These are phyloP conservation scores for Microtus oregoni DNA, from an alignment of 2,113 vertebrate species.

Conservation along the genomic window DNA sequence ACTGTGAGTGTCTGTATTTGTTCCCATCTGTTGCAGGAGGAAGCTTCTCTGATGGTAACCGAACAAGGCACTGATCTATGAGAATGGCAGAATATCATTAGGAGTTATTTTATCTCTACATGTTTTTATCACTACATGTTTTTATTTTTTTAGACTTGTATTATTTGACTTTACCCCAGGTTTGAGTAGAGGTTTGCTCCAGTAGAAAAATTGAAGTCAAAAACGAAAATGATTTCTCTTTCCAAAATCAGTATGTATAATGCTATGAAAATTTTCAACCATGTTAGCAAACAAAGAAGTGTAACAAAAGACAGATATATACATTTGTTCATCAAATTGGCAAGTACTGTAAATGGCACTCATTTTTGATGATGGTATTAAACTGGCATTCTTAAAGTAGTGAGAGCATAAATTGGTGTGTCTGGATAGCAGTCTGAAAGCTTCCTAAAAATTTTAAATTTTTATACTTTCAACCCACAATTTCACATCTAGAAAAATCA, in stretches of 20 bases:
- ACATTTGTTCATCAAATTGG: neutral
- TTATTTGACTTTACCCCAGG: neutral
- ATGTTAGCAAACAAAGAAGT: slow-evolving; percentile 12
- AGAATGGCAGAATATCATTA: neutral
- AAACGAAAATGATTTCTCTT: slow-evolving; percentile 47
- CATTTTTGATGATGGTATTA: slow-evolving; percentile 8
- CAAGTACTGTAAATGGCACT: neutral
- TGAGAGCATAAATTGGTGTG: neutral
- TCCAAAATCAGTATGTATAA: slow-evolving; percentile 48
- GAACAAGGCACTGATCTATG: neutral
- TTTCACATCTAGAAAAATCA: neutral
- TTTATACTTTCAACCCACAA: slow-evolving; percentile 2
- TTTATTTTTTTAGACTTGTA: neutral
- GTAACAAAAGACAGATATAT: neutral
- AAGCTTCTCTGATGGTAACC: neutral
- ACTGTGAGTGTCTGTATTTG: neutral
- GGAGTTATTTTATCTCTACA: neutral
- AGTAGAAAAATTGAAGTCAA: slow-evolving; percentile 16
- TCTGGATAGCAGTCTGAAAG: neutral
- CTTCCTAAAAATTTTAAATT: slow-evolving; percentile 15
- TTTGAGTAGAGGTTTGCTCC: neutral
- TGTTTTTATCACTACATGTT: neutral
- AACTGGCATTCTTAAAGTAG: slow-evolving; percentile 20
- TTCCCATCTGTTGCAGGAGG: neutral
- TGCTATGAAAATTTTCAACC: slow-evolving; percentile 23